phyloP scores from a whole-genome alignment of 1,140 invertebrate genomes.

The Philotrypesis tridentata region DNA sequence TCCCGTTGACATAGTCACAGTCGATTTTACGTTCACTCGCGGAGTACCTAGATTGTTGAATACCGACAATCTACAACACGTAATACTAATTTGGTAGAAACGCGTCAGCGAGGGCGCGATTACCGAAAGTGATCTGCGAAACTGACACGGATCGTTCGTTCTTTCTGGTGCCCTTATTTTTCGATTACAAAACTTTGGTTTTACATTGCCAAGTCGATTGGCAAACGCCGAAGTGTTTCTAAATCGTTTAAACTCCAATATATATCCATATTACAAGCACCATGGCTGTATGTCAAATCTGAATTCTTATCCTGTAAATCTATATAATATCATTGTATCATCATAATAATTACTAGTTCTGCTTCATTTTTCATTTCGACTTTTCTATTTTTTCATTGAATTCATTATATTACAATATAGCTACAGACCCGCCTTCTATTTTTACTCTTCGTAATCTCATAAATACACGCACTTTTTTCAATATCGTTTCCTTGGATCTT shows the following conservation, averaged over 20 bases:
- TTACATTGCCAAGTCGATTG: conserved; percentile 33
- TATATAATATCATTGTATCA: conserved; percentile 49
- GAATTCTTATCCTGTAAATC: conserved; percentile 34
- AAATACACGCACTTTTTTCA: conserved; percentile 18
- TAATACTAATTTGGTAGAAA: conserved; percentile 47
- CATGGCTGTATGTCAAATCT: conserved; percentile 35
- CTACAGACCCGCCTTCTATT: conserved; percentile 53
- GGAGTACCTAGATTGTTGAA: conserved; percentile 23
- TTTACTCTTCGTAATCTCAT: conserved; percentile 6
- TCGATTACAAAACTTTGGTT: conserved; percentile 43
- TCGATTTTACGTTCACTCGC: conserved; percentile 25
- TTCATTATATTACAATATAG: conserved; percentile 62
- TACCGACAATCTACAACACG: conserved; percentile 36
- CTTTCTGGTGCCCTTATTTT: conserved; percentile 4
- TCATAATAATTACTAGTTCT: conserved; percentile 48
- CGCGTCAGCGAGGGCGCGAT: conserved; percentile 13
- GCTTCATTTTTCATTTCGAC: not conserved
- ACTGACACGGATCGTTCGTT: not conserved
- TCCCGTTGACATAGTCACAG: conserved; percentile 30
- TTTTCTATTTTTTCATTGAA: conserved; percentile 21
- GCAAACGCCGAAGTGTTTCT: conserved; percentile 36
- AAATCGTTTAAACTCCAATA: conserved; percentile 35
- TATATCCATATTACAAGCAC: conserved; percentile 38
- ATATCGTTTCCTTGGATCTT: not conserved
- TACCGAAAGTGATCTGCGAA: not conserved